Percentiles rank a stretch among this genome's conserved stretches.
Conservation (phyloP, 2,797 vertebrate species). For the Oceanodroma leucorhoa region DNA sequence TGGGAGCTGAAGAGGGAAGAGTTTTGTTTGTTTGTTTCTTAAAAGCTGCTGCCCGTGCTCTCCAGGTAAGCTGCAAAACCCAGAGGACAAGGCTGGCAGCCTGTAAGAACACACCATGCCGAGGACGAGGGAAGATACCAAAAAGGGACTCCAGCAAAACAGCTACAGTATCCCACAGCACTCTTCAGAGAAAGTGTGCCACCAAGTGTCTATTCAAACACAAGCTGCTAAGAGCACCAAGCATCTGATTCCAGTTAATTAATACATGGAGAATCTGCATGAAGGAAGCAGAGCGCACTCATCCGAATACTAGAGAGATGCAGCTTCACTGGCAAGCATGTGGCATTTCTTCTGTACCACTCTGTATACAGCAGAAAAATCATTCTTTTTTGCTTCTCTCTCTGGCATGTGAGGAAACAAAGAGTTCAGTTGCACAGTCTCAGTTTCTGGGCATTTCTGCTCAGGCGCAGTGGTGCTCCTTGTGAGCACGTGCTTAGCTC, state of each 20-base stretch:
- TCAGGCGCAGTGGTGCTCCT: background rate
- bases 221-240: background rate
- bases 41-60: background rate
- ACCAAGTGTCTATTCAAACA: slow-evolving; percentile 44
- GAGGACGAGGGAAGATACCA: background rate
- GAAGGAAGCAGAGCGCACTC: background rate
- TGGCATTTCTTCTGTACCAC: background rate
- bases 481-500: background rate
- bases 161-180: background rate
- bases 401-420: background rate
- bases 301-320: background rate
- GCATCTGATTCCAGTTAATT: background rate
- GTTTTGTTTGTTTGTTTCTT: background rate
- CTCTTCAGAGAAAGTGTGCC: slow-evolving; percentile 53
- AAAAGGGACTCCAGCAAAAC: background rate
- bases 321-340: background rate
- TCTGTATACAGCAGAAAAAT: background rate
- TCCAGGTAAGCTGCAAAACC: background rate
- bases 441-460: background rate
- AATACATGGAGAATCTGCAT: background rate
- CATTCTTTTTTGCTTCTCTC: rapidly evolving
- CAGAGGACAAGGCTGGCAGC: background rate
- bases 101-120: background rate
- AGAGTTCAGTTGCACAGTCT: background rate
- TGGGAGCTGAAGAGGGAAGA: background rate